A percentile compares a stretch with the other conserved stretches of the same genome.
Conservation (phyloP, 2,113 vertebrate genomes). For the Loxodonta africana region DNA sequence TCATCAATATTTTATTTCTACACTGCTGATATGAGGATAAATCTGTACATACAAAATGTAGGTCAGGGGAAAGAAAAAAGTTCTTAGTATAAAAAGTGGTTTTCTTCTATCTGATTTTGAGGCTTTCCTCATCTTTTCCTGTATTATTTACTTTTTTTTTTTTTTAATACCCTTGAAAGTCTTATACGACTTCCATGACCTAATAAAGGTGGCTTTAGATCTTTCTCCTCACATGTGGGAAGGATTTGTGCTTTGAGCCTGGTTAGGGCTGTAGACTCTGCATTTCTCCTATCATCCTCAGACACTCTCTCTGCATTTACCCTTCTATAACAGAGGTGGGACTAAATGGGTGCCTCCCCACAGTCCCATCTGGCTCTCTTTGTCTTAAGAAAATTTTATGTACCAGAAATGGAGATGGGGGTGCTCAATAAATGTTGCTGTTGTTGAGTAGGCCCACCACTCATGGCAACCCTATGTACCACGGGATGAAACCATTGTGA, state of each 20-base stretch:
- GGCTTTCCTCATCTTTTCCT: background rate
- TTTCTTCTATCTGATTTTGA: slow-evolving; percentile 6
- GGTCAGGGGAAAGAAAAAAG: background rate
- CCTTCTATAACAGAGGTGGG: background rate
- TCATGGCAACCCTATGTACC: background rate
- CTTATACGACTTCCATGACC: background rate
- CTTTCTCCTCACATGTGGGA: background rate
- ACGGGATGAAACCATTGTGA: background rate
- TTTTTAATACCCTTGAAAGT: background rate
- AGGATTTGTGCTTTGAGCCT: background rate
- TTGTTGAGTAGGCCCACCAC: background rate
- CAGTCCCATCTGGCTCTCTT: background rate
- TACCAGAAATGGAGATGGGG: background rate
- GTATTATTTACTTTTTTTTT: background rate
- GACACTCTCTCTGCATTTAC: background rate
- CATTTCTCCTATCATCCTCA: background rate
- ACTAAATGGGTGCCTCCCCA: background rate
- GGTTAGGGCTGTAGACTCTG: background rate
- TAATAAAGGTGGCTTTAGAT: background rate
- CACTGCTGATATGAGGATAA: background rate
- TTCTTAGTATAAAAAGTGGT: slow-evolving; percentile 10
- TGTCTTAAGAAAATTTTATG: background rate
- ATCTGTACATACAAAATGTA: background rate
- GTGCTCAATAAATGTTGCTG: background rate
- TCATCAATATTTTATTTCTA: slow-evolving; percentile 26